Conservation (phyloP, 92 coral and sea anemone genomes). For the Parazoanthus swiftii region DNA sequence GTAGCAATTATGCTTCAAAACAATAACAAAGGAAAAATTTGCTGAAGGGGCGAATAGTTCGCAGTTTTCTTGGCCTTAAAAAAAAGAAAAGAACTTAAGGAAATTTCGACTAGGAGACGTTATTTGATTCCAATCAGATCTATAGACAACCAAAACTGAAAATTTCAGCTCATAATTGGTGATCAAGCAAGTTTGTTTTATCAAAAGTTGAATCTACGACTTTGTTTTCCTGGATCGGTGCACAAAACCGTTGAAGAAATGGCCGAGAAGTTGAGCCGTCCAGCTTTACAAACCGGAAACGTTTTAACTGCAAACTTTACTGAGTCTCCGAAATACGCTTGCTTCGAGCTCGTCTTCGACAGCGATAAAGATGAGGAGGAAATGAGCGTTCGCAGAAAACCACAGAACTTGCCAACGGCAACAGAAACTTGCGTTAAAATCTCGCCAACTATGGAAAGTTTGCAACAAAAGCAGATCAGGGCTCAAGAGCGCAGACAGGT, state of each 20-base stretch:
- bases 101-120: neutral
- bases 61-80: neutral
- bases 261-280: neutral
- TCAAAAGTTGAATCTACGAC: neutral
- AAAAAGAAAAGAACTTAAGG: neutral
- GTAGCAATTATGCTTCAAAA: conserved; percentile 42
- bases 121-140: neutral
- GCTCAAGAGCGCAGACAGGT: conserved; percentile 38
- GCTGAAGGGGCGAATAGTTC: neutral
- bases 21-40: conserved; percentile 22
- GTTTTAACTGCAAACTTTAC: neutral
- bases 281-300: neutral
- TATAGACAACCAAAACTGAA: neutral
- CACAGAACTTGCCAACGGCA: neutral
- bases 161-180: neutral
- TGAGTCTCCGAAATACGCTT: conserved; percentile 16
- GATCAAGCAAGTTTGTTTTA: neutral
- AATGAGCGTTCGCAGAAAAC: neutral
- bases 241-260: neutral
- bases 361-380: neutral
- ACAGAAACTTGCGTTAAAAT: neutral
- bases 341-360: conserved; percentile 26
- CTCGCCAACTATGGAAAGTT: conserved; percentile 23
- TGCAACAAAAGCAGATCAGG: conserved; percentile 14
- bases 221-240: neutral